Evolutionary conservation across 2,113 vertebrate genomes (phyloP).

Genomic region (Rhea pennata): DNA sequence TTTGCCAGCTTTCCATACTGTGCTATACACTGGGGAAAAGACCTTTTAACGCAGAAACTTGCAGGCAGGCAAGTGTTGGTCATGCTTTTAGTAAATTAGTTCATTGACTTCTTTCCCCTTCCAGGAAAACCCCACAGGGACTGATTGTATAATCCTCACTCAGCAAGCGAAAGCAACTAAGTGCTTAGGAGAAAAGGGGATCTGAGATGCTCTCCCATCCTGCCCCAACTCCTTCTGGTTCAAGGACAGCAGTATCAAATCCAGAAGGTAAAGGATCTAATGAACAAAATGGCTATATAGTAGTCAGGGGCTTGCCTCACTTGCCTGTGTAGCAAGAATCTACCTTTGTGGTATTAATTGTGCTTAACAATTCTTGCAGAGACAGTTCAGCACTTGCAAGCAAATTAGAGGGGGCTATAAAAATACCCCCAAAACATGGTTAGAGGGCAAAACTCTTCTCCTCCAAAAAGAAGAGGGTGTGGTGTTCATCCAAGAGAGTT

Average conservation of each 20-base stretch:
- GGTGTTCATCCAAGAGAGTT: neutral
- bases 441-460: neutral
- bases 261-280: neutral
- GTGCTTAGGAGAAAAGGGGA: conserved; percentile 17
- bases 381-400: neutral
- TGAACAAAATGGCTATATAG: neutral
- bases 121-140: neutral
- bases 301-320: neutral
- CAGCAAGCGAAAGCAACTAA: neutral
- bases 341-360: neutral
- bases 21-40: neutral
- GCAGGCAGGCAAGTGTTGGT: neutral
- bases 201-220: neutral
- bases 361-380: neutral
- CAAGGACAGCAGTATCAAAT: neutral
- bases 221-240: neutral
- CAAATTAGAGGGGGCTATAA: neutral
- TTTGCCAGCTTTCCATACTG: neutral
- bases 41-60: conserved; percentile 39
- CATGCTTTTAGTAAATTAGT: conserved; percentile 59
- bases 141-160: conserved; percentile 26
- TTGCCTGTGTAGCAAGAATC: neutral
- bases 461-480: neutral
- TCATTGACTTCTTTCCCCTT: conserved; percentile 44
- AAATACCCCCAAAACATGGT: neutral